Evolutionary conservation across 1,140 invertebrate species (phyloP).

Genomic region (Apis dorsata): DNA sequence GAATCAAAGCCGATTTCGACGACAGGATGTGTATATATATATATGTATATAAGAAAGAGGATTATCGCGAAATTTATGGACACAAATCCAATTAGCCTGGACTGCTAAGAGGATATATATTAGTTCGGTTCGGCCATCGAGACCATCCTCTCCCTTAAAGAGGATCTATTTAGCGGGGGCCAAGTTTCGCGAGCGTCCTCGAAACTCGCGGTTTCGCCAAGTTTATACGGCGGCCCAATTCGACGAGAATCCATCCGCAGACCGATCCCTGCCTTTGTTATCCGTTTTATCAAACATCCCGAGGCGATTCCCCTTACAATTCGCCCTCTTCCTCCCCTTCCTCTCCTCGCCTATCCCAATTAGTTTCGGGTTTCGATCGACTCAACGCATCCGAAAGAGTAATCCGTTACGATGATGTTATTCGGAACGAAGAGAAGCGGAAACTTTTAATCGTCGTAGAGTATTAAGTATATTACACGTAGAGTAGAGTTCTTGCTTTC

Average conservation of each 20-base stretch:
- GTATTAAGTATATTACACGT: too few species aligned
- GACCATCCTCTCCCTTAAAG: slow-evolving; percentile 35
- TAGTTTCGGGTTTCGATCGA: too few species aligned
- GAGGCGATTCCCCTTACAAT: neutral
- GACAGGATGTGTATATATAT: too few species aligned
- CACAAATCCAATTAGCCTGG: slow-evolving; percentile 48
- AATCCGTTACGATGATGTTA: too few species aligned
- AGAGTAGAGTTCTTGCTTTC: neutral
- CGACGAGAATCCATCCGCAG: slow-evolving; percentile 13
- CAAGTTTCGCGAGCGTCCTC: slow-evolving; percentile 54
- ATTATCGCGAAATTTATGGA: slow-evolving; percentile 46
- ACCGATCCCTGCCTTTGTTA: slow-evolving; percentile 28
- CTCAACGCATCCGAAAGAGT: too few species aligned
- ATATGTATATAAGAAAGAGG: neutral
- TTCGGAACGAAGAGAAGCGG: too few species aligned
- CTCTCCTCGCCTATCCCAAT: too few species aligned
- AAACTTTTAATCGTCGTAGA: neutral
- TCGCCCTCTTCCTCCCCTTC: neutral
- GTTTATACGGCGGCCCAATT: slow-evolving; percentile 43
- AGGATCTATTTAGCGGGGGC: slow-evolving; percentile 51
- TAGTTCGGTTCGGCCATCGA: slow-evolving; percentile 54
- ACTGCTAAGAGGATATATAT: slow-evolving; percentile 58
- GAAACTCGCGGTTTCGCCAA: slow-evolving; percentile 58
- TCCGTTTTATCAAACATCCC: neutral
- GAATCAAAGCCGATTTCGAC: neutral